Evolutionary conservation across 1,140 invertebrate genomes (phyloP), one percentile per base, ranked within the genome.

Genomic region (Papilio glaucus): DNA sequence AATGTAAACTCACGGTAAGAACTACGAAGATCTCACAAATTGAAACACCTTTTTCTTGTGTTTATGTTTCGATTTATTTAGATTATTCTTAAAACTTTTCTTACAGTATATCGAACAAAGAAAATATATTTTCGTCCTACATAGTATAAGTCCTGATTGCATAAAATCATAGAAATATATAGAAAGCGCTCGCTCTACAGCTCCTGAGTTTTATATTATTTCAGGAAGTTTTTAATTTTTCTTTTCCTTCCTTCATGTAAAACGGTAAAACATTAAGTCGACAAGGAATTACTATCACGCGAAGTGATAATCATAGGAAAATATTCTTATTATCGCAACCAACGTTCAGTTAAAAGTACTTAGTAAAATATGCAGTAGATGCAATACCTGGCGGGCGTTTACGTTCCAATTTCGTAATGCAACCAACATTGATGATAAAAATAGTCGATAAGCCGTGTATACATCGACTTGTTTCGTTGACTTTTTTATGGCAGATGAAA

Each of bases 341-440:
- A 4, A 57, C 8, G 49, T 24, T 26, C 49, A 24, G 49, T 53
- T 12, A 24, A 18, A 24, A 18, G n/a, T n/a, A n/a, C n/a, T n/a
- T n/a, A n/a, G n/a, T 57, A 57, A 57, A 33, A 33, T 6, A 2
- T 33, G 2, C 24, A 12, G 18, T 12, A 24, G 9, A 4, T 57
- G 49, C 21, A 24, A 57, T 57, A 57, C 24, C 49, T 57, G 18
- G 21, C 21, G 8, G 49, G 49, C 49, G 49, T 57, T 24, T 5
- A 57, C 21, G 18, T 57, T 57, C 49, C 49, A 12, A 57, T 57
- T 57, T 24, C 49, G 49, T 24, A 24, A 57, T 57, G 21, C 21
- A 57, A 53, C 7, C 9, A 53, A 24, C 49, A 26, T 57, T 57
- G 18, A 57, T 24, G 21, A 57, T 57, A 57, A 57, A 49, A 57